Evolutionary conservation across 37 sponge, comb jelly and placozoan genomes (phyloP), one percentile per base, ranked within the genome.

Genomic region (Aplysina aerophoba): DNA sequence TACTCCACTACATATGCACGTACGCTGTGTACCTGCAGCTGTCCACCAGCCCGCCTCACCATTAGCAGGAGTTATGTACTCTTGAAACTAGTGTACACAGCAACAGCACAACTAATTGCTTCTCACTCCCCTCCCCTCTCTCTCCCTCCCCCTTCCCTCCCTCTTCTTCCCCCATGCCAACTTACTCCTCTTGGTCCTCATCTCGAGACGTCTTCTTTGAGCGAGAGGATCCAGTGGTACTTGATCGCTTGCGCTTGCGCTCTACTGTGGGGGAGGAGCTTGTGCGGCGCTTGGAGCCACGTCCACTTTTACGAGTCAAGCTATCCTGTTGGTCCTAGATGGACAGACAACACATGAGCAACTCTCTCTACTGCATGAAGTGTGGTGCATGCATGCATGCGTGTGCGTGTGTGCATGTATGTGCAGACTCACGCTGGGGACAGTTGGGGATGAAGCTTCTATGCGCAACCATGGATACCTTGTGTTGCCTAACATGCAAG

Each of bases 201-300:
- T 75, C 78, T 1, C 37, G 37, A 17, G 78, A 75, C 1, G 53
- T 3, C 24, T 75, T 75, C 78, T 75, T 75, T 8, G 37, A 24
- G 22, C 78, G 33, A 36, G 25, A 39, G 78, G 25, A 13, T 41
- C 78, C 78, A 14, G 78, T 40, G 44, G 13, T n/a, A 67, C 38
- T 36, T 36, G 53, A 31, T 25, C 78, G 33, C 53, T 75, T 75
- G 34, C 71, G 27, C 71, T 69, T 69, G 41, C 37, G 33, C 21
- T 75, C 78, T 15, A 50, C 37, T 19, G 54, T 50, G 44, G 89
- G 92, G 0, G 92, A 88, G 28, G 92, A 82, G 35, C 53, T 60
- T 0, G 74, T 84, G 31, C 59, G 39, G 8, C 91, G 57, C 50
- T 91, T 91, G 41, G 58, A 44, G 5, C 30, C 38, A 25, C 74